A percentile compares a stretch with the other conserved stretches of the same genome.
phyloP scores from a whole-genome alignment of 2,888 invertebrate species.

The Galerucella calmariensis region DNA sequence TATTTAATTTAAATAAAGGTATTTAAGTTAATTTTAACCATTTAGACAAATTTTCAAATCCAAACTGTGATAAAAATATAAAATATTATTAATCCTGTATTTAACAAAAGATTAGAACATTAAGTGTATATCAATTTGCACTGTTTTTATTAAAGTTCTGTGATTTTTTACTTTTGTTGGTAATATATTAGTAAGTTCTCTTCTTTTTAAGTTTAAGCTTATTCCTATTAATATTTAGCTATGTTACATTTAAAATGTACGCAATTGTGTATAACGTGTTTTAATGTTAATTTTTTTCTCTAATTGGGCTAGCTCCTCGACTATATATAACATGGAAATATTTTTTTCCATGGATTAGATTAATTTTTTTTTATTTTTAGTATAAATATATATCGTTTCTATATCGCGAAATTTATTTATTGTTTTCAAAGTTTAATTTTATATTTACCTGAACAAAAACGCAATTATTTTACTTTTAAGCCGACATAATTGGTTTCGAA shows the following conservation, averaged over 20 bases:
- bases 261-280: neutral
- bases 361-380: neutral
- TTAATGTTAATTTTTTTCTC: neutral
- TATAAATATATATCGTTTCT: neutral
- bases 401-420: slow-evolving; percentile 11
- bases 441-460: slow-evolving; percentile 1
- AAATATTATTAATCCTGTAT: slow-evolving; percentile 18
- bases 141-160: slow-evolving; percentile 35
- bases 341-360: neutral
- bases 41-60: neutral
- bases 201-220: neutral
- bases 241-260: slow-evolving; percentile 18
- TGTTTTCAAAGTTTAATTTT: slow-evolving; percentile 16
- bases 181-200: slow-evolving; percentile 5
- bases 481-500: too few relatives aligned
- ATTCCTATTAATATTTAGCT: neutral
- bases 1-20: neutral
- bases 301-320: neutral
- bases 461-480: slow-evolving; percentile 1
- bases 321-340: neutral
- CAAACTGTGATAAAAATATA: slow-evolving; percentile 10
- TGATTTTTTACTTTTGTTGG: slow-evolving; percentile 36
- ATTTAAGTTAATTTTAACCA: neutral
- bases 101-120: slow-evolving; percentile 7
- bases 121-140: slow-evolving; percentile 13